phyloP scores from a whole-genome alignment of 2,797 vertebrate genomes.

The Anniella stebbinsi region DNA sequence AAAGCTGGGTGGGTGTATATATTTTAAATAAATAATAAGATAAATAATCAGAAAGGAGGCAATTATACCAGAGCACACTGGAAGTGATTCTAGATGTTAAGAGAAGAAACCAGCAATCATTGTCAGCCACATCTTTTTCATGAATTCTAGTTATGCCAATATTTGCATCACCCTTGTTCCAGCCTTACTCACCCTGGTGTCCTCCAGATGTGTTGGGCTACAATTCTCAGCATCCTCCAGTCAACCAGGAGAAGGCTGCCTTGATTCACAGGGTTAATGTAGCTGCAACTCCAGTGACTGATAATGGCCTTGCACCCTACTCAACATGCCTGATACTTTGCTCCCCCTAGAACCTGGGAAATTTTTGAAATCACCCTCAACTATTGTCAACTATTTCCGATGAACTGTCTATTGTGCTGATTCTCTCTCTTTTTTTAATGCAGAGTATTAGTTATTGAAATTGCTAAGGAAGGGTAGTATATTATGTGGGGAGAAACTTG shows the following conservation, averaged over 20 bases:
- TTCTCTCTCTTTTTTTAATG: not conserved
- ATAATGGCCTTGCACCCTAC: not conserved
- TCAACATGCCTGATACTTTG: not conserved
- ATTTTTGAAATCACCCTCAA: not conserved
- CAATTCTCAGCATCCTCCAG: too few species aligned
- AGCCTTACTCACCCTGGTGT: too few species aligned
- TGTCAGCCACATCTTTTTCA: not conserved
- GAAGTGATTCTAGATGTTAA: too few species aligned
- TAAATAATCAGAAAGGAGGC: too few species aligned
- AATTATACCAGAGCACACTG: not conserved
- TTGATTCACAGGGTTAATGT: not conserved
- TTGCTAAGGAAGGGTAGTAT: constrained; percentile 45
- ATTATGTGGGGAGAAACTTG: constrained; percentile 35
- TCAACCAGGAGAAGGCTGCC: too few species aligned
- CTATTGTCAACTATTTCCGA: not conserved
- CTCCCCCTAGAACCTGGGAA: too few species aligned
- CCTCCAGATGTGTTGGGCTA: too few species aligned
- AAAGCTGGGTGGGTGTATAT: too few species aligned
- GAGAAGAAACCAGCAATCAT: not conserved
- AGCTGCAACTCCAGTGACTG: not conserved
- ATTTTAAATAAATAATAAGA: not conserved
- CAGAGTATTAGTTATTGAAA: constrained; percentile 1
- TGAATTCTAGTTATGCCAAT: not conserved
- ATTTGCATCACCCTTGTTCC: not conserved
- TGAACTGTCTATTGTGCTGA: not conserved